These are phyloP conservation scores for Eutolmus rufibarbis DNA, from an alignment of 2,888 invertebrate genomes.

Conservation along the genomic window DNA sequence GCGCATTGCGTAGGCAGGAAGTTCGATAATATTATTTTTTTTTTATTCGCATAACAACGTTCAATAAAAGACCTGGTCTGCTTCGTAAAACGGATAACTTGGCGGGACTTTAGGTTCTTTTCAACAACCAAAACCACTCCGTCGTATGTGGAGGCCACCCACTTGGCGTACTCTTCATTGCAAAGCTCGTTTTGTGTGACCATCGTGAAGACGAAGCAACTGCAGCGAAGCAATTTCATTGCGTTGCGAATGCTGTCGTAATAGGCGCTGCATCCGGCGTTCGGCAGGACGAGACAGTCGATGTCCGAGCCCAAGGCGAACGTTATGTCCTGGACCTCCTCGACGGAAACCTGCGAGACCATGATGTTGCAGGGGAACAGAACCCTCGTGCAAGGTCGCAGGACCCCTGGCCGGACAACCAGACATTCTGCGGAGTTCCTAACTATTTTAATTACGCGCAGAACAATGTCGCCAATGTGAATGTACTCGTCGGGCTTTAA, in stretches of 20 bases:
- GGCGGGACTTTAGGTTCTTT: neutral
- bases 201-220: neutral
- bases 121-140: neutral
- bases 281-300: slow-evolving; percentile 53
- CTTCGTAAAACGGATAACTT: neutral
- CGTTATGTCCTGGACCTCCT: slow-evolving; percentile 58
- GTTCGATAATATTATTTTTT: neutral
- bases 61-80: slow-evolving; percentile 8
- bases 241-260: neutral
- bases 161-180: neutral
- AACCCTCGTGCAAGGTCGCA: neutral
- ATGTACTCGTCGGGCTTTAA: neutral
- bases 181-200: neutral
- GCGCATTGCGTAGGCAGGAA: neutral
- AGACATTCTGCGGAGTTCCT: neutral
- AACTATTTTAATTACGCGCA: neutral
- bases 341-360: slow-evolving; percentile 52
- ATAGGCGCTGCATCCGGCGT: slow-evolving; percentile 48
- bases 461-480: slow-evolving; percentile 2
- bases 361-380: neutral
- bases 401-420: neutral
- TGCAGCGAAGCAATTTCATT: neutral
- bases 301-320: slow-evolving; percentile 56
- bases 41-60: neutral
- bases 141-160: slow-evolving; percentile 23